Evolutionary conservation across 2,888 invertebrate species (phyloP).

Genomic region (Stenodera caucasica): DNA sequence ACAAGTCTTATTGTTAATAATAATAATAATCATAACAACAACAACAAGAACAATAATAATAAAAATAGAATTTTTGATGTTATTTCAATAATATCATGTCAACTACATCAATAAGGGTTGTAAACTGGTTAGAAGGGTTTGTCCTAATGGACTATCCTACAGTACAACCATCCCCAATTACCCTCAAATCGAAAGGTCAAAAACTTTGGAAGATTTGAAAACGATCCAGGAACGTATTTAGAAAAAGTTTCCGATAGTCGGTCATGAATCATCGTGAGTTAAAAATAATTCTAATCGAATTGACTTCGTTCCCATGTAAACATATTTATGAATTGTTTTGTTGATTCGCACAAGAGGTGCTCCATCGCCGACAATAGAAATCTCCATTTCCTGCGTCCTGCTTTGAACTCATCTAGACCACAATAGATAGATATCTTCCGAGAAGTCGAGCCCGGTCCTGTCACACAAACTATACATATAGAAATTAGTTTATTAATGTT

Average conservation of each 20-base stretch:
- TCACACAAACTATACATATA: background rate
- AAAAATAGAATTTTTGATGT: background rate
- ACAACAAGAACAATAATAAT: no score
- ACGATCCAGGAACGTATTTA: background rate
- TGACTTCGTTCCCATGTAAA: background rate
- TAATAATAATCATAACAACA: background rate
- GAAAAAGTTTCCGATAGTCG: background rate
- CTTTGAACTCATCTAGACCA: background rate
- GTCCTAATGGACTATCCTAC: background rate
- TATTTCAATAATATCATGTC: background rate
- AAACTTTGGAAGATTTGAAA: background rate
- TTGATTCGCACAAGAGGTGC: background rate
- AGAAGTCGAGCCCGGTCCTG: background rate
- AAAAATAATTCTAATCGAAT: background rate
- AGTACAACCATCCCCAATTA: background rate
- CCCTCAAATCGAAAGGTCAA: background rate
- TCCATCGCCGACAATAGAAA: background rate
- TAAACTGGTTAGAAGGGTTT: background rate
- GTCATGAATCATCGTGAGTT: background rate
- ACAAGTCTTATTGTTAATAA: background rate
- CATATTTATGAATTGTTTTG: background rate
- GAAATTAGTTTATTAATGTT: slow-evolving; percentile 19
- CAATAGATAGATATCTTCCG: background rate
- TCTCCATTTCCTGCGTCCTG: background rate
- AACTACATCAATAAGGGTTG: background rate